These are phyloP conservation scores for Anolis sagrei DNA, from an alignment of 2,113 vertebrate genomes.

Conservation along the genomic window DNA sequence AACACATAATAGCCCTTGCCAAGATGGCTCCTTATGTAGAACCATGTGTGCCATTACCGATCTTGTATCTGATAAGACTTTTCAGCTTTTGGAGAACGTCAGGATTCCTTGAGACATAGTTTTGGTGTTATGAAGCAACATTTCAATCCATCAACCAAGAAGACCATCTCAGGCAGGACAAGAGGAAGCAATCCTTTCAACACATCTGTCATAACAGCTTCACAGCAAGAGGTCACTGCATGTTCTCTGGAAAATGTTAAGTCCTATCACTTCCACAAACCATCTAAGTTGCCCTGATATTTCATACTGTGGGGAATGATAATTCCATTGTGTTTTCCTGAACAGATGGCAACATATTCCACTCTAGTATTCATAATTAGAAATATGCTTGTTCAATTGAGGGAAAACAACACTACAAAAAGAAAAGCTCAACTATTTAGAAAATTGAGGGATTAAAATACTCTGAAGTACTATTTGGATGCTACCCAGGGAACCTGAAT, in stretches of 20 bases:
- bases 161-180: neutral
- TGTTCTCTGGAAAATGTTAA: neutral
- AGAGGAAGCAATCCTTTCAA: neutral
- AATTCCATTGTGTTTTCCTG: neutral
- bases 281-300: neutral
- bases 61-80: neutral
- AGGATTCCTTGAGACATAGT: neutral
- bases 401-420: neutral
- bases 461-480: constrained; percentile 2
- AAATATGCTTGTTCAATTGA: neutral
- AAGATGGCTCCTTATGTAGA: neutral
- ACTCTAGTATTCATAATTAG: neutral
- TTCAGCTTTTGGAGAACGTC: neutral
- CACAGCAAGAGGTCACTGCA: neutral
- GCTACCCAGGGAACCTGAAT: neutral
- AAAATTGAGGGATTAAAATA: constrained; percentile 26
- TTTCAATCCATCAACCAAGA: neutral
- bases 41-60: neutral
- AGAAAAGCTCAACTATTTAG: neutral
- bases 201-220: neutral
- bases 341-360: neutral
- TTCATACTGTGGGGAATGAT: constrained; percentile 1
- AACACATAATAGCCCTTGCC: too few relatives aligned
- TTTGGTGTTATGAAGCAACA: neutral
- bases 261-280: neutral